These are phyloP conservation scores for Agriopis marginaria DNA, from an alignment of 2,888 invertebrate species.

Conservation along the genomic window DNA sequence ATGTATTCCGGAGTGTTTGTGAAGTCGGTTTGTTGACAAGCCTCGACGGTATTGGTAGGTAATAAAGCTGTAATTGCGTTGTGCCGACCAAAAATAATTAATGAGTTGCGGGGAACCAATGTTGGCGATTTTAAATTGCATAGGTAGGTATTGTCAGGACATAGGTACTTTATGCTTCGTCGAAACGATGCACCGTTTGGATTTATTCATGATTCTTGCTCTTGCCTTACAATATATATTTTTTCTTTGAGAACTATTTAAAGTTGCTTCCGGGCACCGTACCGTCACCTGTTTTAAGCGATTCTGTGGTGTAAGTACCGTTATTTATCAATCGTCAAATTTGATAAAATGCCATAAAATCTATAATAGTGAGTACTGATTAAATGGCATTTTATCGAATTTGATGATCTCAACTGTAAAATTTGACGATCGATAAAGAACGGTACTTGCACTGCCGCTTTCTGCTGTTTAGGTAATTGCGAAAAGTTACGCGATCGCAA, in stretches of 20 bases:
- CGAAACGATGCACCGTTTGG: conserved; percentile 31
- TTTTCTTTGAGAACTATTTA: neutral
- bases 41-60: conserved; percentile 39
- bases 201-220: conserved; percentile 32
- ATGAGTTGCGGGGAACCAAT: conserved; percentile 49
- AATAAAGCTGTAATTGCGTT: conserved; percentile 54
- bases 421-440: too few relatives aligned
- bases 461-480: too few relatives aligned
- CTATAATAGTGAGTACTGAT: too few relatives aligned
- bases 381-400: too few relatives aligned
- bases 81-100: conserved; percentile 52
- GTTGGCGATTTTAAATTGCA: conserved; percentile 50
- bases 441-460: too few relatives aligned
- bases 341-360: too few relatives aligned
- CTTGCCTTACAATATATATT: neutral
- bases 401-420: too few relatives aligned
- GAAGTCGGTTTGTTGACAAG: conserved; percentile 52
- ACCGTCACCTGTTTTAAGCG: too few relatives aligned
- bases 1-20: conserved; percentile 52
- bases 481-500: too few relatives aligned
- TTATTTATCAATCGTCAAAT: too few relatives aligned
- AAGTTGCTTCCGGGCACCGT: too few relatives aligned
- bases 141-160: conserved; percentile 24
- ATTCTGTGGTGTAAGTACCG: too few relatives aligned
- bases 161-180: neutral